Evolutionary conservation across 53 echinoderm and acorn worm genomes (phyloP).

Genomic region (Patiria pectinifera): DNA sequence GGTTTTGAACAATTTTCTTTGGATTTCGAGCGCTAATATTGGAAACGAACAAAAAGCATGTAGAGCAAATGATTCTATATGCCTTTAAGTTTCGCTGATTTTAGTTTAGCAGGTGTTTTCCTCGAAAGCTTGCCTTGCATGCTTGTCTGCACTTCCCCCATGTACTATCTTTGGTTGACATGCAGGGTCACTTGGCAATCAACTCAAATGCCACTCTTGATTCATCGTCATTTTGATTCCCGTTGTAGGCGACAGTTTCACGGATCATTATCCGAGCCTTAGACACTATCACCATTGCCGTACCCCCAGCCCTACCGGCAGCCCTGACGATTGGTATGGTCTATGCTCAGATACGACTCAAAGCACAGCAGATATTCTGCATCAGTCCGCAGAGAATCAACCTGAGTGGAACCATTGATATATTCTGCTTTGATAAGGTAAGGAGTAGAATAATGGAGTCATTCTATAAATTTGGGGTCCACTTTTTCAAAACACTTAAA

Average conservation of each 20-base stretch:
- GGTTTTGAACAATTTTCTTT: no score
- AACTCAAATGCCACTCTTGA: background rate
- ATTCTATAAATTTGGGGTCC: background rate
- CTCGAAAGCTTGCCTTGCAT: no score
- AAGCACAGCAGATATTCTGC: constrained; percentile 77
- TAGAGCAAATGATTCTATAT: no score
- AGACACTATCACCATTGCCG: constrained; percentile 89
- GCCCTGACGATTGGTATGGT: constrained; percentile 95
- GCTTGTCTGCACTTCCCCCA: no score
- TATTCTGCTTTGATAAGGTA: constrained; percentile 96
- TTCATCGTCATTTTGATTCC: background rate
- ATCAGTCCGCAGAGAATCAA: constrained; percentile 91
- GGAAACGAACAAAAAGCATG: no score
- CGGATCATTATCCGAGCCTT: constrained; percentile 72
- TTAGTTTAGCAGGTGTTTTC: no score
- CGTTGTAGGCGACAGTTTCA: constrained; percentile 27
- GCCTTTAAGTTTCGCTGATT: no score
- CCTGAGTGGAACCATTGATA: constrained; percentile 86
- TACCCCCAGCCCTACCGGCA: constrained; percentile 90
- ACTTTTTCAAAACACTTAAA: no score
- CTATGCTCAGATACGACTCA: constrained; percentile 86
- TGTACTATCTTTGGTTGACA: no score
- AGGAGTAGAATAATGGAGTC: background rate
- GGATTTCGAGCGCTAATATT: no score
- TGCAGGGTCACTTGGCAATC: no score